Evolutionary conservation across 1,140 invertebrate species (phyloP), one percentile per base, ranked within the genome.

Genomic region (Solen grandis): DNA sequence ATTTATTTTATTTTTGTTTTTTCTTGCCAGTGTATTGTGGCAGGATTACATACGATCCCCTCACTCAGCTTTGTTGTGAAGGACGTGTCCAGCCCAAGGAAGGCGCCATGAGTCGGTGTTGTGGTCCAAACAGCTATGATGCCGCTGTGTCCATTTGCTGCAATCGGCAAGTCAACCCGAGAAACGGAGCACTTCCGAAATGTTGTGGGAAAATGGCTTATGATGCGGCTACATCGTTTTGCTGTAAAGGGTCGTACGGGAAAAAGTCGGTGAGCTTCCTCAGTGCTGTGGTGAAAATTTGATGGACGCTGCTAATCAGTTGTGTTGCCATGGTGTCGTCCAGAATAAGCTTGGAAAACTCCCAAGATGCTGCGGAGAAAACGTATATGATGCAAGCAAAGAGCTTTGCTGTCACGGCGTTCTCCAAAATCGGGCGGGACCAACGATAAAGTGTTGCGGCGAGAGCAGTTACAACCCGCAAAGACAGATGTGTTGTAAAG

Each of bases 401-500:
- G 25, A 80, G 27, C 54, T 80, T 62, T 80, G 77, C 50, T 80
- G 77, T 36, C 22, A 38, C 1, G 57, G 59, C 31, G 65, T n/a
- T 36, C 35, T 80, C 22, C 66, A 72, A 65, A 60, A 66, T 36
- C 31, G 77, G 29, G 14, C 69, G 1, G 29, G 54, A 8, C 8
- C 38, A 8, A 59, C 63, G 8, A 22, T 52, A n/a, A 80, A 65
- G 38, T 80, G 77, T 52, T 80, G 77, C 38, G 36, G 57, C 27
- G 73, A 63, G 22, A 59, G 52, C 14, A 80, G 66, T 52, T 80
- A 50, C 33, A 63, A 80, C 31, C 77, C 77, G 16, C 8, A 59
- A 3, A 80, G 65, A 65, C 68, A 80, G 41, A 62, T 80, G 10
- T 80, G 77, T 46, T 80, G 77, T n/a, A n/a, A 25, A 35, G 77